These are phyloP conservation scores for Acanthoscelides obtectus DNA, from an alignment of 2,888 invertebrate species.

Conservation along the genomic window DNA sequence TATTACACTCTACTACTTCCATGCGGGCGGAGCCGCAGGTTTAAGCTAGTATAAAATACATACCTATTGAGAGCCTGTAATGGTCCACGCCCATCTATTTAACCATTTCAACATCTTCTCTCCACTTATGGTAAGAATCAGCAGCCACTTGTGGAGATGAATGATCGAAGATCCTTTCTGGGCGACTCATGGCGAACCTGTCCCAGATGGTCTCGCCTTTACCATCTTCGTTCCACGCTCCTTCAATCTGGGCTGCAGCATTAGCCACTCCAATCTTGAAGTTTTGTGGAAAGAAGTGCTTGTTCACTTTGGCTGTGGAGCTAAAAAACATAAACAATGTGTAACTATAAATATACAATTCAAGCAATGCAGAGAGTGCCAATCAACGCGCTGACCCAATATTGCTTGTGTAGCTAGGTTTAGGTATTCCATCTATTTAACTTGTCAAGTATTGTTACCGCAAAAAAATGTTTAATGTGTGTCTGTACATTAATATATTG, in stretches of 20 bases:
- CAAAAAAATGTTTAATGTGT: too few species aligned
- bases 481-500: too few species aligned
- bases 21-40: too few species aligned
- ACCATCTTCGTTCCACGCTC: conserved; percentile 33
- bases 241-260: conserved; percentile 35
- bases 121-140: conserved; percentile 62
- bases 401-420: too few species aligned
- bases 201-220: conserved; percentile 28
- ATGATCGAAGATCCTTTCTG: conserved; percentile 12
- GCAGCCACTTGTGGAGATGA: conserved; percentile 59
- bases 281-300: conserved; percentile 19
- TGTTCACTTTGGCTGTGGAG: conserved; percentile 4
- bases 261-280: conserved; percentile 34
- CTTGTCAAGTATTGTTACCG: too few species aligned
- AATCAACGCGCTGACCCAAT: too few species aligned
- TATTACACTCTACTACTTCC: too few species aligned
- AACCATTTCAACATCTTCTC: conserved; percentile 57
- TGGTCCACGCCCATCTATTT: conserved; percentile 53
- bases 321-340: too few species aligned
- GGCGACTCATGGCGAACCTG: conserved; percentile 10
- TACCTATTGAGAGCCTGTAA: conserved; percentile 40
- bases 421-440: too few species aligned
- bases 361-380: too few species aligned
- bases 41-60: too few species aligned
- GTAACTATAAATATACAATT: too few species aligned